These are phyloP conservation scores for Drosophila subquinaria DNA, from an alignment of 2,888 invertebrate genomes.

Conservation along the genomic window DNA sequence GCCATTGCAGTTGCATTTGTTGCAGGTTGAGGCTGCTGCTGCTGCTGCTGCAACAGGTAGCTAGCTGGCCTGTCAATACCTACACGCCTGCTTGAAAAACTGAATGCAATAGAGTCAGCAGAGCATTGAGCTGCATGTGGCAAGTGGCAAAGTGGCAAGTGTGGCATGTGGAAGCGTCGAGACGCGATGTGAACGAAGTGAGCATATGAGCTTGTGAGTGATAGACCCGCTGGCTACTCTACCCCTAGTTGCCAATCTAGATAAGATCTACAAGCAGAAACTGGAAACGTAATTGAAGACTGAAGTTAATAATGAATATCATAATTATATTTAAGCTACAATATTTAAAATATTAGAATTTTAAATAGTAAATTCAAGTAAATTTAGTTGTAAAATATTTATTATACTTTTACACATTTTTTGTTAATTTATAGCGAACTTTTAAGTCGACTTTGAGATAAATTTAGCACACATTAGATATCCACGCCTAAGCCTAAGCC, in stretches of 20 bases:
- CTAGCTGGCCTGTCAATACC: slow-evolving; percentile 73
- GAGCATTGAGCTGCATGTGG: slow-evolving; percentile 58
- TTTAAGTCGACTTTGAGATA: background rate
- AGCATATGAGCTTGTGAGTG: slow-evolving; percentile 38
- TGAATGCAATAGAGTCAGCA: slow-evolving; percentile 50
- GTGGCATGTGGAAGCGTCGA: slow-evolving; percentile 41
- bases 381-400: background rate
- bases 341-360: background rate
- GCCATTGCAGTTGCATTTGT: slow-evolving; percentile 16
- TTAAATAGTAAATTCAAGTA: background rate
- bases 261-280: slow-evolving; percentile 28
- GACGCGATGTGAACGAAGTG: slow-evolving; percentile 12
- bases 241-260: background rate
- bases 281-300: background rate
- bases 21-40: slow-evolving; percentile 40
- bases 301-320: background rate
- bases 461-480: slow-evolving; percentile 8
- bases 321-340: background rate
- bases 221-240: slow-evolving; percentile 51
- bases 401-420: background rate
- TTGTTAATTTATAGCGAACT: slow-evolving; percentile 32
- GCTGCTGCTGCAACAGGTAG: slow-evolving; percentile 73
- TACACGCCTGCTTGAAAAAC: slow-evolving; percentile 72
- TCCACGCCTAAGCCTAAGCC: slow-evolving; percentile 40
- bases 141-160: slow-evolving; percentile 44